Evolutionary conservation across 2,113 vertebrate species (phyloP).

Genomic region (Paramisgurnus dabryanus): DNA sequence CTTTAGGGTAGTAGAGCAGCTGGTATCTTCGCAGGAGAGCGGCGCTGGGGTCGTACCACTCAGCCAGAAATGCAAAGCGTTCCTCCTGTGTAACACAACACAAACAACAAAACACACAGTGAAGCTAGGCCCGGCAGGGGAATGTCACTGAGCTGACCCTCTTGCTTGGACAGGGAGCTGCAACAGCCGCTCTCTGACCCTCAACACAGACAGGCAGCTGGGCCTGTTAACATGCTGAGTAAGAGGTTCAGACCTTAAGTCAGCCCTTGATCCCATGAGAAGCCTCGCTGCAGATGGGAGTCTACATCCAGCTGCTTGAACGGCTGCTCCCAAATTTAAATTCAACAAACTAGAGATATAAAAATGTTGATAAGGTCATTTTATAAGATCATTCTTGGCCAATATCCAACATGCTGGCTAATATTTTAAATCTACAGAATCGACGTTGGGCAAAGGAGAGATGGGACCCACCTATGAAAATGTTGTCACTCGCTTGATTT

Average conservation of each 20-base stretch:
- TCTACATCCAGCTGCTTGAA: conserved; percentile 30
- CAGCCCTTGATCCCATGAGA: conserved; percentile 2
- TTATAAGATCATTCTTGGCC: not conserved
- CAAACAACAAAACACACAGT: conserved; percentile 29
- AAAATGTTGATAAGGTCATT: not conserved
- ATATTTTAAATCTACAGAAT: not conserved
- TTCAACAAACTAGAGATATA: not conserved
- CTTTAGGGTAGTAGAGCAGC: conserved; percentile 89
- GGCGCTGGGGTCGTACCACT: conserved; percentile 92
- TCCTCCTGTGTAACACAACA: conserved; percentile 74
- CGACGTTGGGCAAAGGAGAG: too few relatives aligned
- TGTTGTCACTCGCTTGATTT: too few relatives aligned
- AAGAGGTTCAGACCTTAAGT: conserved; percentile 14
- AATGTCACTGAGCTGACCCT: conserved; percentile 20
- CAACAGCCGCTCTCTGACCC: conserved; percentile 22
- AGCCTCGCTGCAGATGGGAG: not conserved
- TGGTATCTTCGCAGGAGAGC: conserved; percentile 87
- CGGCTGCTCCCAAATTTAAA: conserved; percentile 18
- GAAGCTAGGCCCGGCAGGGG: conserved; percentile 23
- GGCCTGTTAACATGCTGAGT: conserved; percentile 32
- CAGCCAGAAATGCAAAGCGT: conserved; percentile 86
- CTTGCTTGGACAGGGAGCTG: conserved; percentile 4
- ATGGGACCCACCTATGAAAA: not conserved
- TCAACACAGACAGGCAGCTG: conserved; percentile 41
- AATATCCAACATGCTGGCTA: not conserved